Conservation (phyloP, 2,113 vertebrate species). For the Caranx ignobilis region DNA sequence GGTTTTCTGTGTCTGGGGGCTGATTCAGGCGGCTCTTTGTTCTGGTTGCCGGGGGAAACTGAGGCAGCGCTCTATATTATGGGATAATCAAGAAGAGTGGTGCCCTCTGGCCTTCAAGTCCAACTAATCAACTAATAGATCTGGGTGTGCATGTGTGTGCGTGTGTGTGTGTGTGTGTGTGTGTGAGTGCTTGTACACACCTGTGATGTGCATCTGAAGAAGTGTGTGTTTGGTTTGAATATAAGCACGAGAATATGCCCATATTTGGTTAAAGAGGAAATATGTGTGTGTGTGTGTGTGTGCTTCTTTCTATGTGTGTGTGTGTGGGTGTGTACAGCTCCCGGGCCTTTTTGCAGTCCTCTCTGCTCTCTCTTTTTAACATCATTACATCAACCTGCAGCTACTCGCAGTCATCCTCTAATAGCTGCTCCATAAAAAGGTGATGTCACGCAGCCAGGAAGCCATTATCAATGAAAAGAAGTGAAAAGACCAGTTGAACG, state of each 20-base stretch:
- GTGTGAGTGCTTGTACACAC: neutral
- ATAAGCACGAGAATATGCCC: neutral
- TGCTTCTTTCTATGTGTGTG: conserved; percentile 19
- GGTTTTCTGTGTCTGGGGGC: conserved; percentile 1
- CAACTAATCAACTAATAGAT: conserved; percentile 77
- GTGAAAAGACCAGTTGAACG: neutral
- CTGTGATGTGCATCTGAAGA: conserved; percentile 15
- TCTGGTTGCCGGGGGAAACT: conserved; percentile 68
- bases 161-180: conserved; percentile 2
- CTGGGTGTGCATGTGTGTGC: neutral
- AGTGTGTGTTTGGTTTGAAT: conserved; percentile 20
- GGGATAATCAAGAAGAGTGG: conserved; percentile 75
- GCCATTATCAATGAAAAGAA: conserved; percentile 32
- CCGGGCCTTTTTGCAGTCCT: conserved; percentile 37
- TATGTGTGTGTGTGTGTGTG: conserved; percentile 5
- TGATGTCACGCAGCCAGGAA: conserved; percentile 63
- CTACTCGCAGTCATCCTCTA: conserved; percentile 16
- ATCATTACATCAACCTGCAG: conserved; percentile 52
- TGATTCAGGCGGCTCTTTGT: conserved; percentile 64
- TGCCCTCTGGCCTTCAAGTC: conserved; percentile 58
- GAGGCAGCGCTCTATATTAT: conserved; percentile 52
- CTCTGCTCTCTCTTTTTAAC: conserved; percentile 31
- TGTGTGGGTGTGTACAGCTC: conserved; percentile 5
- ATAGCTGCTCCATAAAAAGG: conserved; percentile 40
- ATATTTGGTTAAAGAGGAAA: neutral